Conservation (phyloP, 2,797 vertebrate genomes). For the Monodelphis domestica region DNA sequence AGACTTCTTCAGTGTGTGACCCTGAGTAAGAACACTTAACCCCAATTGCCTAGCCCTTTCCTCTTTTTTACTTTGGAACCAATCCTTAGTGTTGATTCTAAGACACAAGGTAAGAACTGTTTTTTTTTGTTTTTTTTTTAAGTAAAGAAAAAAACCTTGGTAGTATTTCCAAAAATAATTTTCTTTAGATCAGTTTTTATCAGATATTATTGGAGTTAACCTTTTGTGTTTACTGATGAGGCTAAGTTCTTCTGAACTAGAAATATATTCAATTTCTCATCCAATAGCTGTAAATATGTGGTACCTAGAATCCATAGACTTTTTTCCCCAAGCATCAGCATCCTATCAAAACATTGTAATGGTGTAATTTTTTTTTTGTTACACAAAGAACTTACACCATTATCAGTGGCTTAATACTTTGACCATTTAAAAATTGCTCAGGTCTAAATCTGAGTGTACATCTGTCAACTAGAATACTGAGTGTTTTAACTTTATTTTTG, state of each 20-base stretch:
- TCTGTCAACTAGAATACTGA: slow-evolving; percentile 71
- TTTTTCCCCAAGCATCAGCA: slow-evolving; percentile 68
- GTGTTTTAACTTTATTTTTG: slow-evolving; percentile 75
- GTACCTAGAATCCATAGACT: slow-evolving; percentile 64
- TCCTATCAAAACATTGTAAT: slow-evolving; percentile 74
- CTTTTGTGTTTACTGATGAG: slow-evolving; percentile 41
- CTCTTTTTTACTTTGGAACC: too few relatives aligned
- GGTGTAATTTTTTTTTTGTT: slow-evolving; percentile 66
- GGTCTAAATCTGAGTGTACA: slow-evolving; percentile 67
- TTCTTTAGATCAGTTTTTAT: slow-evolving; percentile 54
- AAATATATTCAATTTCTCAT: slow-evolving; percentile 65
- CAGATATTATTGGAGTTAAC: slow-evolving; percentile 41
- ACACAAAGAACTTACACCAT: slow-evolving; percentile 68
- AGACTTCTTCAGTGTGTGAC: too few relatives aligned
- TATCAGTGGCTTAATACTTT: slow-evolving; percentile 76
- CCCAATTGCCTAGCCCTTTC: too few relatives aligned
- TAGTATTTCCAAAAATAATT: slow-evolving; percentile 38
- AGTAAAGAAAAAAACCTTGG: too few relatives aligned
- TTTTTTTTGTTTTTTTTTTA: too few relatives aligned
- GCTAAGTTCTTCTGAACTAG: slow-evolving; percentile 36
- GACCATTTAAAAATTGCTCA: slow-evolving; percentile 77
- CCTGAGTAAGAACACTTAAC: too few relatives aligned
- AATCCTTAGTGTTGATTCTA: too few relatives aligned
- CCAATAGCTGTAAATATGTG: slow-evolving; percentile 33
- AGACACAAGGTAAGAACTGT: background rate